Evolutionary conservation across 2,888 invertebrate species (phyloP), one percentile per base, ranked within the genome.

Genomic region (Podabrus alpinus): DNA sequence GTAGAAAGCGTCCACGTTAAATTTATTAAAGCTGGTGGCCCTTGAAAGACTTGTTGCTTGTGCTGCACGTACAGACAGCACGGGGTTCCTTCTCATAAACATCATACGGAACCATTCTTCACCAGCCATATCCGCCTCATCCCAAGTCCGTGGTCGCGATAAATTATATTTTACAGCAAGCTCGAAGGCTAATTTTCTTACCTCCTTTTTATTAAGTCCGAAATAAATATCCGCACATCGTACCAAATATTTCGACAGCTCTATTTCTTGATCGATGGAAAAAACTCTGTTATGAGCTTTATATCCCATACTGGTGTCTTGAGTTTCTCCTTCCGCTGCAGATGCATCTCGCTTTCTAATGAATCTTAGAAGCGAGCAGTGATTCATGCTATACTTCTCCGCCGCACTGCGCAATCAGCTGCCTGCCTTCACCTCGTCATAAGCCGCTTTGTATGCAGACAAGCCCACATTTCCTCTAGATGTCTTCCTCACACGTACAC

Each of bases 231-330:
- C 66, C 10, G 19, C 59, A 25, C 66, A 71, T 59, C 19, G 59
- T 13, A 66, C 45, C 66, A 71, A n/a, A 19, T 71, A 66, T 15
- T 71, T 64, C 2, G 25, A 1, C 11, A 70, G 10, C 5, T 7
- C 9, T 10, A 9, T 15, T 25, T 73, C 68, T 77, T 77, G 78
- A n/a, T 76, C 72, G 21, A 61, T 66, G 19, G 21, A 21, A 29
- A 79, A 79, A n/a, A 76, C 74, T 74, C 29, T 73, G 15, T 78
- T 74, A 59, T 67, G 71, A 62, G 71, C 69, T n/a, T 24, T 66
- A 73, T 77, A 77, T 15, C 78, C 74, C 71, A 77, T n/a, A n/a
- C n/a, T n/a, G n/a, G n/a, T 74, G 59, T n/a, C n/a, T n/a, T n/a
- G n/a, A n/a, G n/a, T n/a, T n/a, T n/a, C n/a, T n/a, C n/a, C n/a